Base-by-base conservation (phyloP, 2,113 vertebrate species). In the Opisthocomus hoazin region DNA sequence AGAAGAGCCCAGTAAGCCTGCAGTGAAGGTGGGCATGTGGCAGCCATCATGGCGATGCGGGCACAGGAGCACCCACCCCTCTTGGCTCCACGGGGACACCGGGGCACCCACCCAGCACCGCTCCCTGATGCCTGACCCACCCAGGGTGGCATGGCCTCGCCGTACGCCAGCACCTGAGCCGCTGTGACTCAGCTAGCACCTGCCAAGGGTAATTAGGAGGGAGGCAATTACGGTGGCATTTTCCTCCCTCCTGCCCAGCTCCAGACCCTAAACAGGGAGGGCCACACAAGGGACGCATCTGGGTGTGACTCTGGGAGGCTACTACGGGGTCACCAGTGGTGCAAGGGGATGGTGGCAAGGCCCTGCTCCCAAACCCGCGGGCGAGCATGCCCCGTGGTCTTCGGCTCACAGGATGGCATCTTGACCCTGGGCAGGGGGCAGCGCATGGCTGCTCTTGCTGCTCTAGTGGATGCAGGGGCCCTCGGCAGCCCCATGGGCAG, bases 161-260 rank as follows among this genome's bases (percentile, higher is more conserved):
- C 1, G 32, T 29, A 6, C 4, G 12, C 32, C 3, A 3, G 90
- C 82, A 80, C 70, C 46, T 4, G 13, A 50, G 57, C 6, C 4
- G 88, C 83, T 2, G 14, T 97, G 95, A 97, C 84, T 97, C 97
- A 97, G 64, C 1, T 1, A 77, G 86, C 91, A 76, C 86, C 94
- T 93, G 88, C 85, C 0, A 12, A 22, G 46, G 64, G 26, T 77
- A 89, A 96, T 84, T 64, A 50, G 27, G 22, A 87, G 63, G 43
- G 86, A 36, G 76, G 79, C 68, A 93, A 94, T 94, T 91, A 94
- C 2, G 41, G 17, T 46, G 63, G 82, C 90, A 82, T 95, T 78
- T 57, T 36, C 41, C 37, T 93, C 85, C 66, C 82, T 70, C 71
- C 85, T 39, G 29, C 43, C 81, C 3, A 24, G 57, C 66, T 95